Percentiles rank a stretch among this genome's conserved stretches.
These are phyloP conservation scores for Cyrtodaria siliqua DNA, from an alignment of 2,888 invertebrate species.

Conservation along the genomic window DNA sequence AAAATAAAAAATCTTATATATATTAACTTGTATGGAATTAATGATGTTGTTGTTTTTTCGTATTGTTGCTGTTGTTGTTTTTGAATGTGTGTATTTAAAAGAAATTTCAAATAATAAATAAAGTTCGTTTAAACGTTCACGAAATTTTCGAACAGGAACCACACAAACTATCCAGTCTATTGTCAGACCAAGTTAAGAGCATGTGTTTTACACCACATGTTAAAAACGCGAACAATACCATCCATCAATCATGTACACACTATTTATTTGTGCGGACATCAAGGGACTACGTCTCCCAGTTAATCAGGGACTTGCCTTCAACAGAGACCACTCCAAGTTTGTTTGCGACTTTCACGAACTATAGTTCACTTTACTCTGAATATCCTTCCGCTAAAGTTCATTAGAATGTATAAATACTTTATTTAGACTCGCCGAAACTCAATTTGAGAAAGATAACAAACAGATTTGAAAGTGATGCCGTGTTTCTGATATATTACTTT, in stretches of 20 bases:
- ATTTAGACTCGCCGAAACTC: slow-evolving; percentile 57
- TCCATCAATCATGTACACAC: neutral
- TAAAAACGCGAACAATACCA: neutral
- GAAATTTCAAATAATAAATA: too few species aligned
- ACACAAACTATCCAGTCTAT: too few species aligned
- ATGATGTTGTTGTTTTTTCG: too few species aligned
- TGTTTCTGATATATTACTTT: slow-evolving; percentile 52
- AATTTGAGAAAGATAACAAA: slow-evolving; percentile 65
- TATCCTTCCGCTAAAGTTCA: slow-evolving; percentile 56
- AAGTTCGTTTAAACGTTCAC: too few species aligned
- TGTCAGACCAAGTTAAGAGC: too few species aligned
- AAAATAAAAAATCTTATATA: too few species aligned
- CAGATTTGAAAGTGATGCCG: slow-evolving; percentile 57
- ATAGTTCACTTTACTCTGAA: slow-evolving; percentile 45
- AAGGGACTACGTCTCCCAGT: neutral
- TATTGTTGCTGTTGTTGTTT: too few species aligned
- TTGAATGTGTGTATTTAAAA: too few species aligned
- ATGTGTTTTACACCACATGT: neutral
- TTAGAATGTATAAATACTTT: slow-evolving; percentile 64
- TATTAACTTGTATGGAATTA: too few species aligned
- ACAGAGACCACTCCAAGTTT: slow-evolving; percentile 11
- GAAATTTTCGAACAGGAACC: too few species aligned
- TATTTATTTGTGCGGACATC: neutral
- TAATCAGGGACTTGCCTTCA: neutral
- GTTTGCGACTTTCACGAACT: neutral